These are phyloP conservation scores for Motacilla alba DNA, from an alignment of 2,113 vertebrate genomes.

Conservation along the genomic window DNA sequence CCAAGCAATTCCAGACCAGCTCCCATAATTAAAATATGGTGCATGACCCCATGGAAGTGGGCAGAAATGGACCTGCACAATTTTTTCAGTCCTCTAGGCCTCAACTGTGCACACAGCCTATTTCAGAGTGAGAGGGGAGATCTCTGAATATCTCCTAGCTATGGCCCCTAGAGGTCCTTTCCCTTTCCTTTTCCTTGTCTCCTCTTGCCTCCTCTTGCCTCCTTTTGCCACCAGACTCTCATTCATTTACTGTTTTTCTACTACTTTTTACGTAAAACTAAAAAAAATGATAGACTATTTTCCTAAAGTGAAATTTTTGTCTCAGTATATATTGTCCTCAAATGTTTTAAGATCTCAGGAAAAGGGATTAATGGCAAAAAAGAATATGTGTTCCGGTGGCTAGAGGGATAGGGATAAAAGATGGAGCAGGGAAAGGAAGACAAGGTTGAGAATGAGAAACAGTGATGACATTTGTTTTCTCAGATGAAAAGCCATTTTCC, in stretches of 20 bases:
- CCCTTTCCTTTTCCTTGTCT: not conserved
- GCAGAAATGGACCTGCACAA: not conserved
- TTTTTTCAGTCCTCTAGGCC: not conserved
- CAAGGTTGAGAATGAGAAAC: not conserved
- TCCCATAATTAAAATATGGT: not conserved
- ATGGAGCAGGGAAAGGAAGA: not conserved
- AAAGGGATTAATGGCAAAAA: not conserved
- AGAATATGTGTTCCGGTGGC: not conserved
- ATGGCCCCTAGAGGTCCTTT: not conserved
- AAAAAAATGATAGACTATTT: not conserved
- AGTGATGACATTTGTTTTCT: slow-evolving; percentile 60
- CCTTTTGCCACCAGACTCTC: not conserved
- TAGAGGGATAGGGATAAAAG: not conserved
- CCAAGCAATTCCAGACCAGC: not conserved
- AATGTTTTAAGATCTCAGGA: not conserved
- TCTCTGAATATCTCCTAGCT: not conserved
- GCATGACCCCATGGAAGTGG: not conserved
- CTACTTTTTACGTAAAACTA: not conserved
- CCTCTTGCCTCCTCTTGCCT: not conserved
- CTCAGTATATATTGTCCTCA: not conserved
- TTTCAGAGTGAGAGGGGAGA: not conserved
- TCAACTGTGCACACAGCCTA: not conserved
- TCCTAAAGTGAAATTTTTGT: not conserved
- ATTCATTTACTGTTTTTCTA: not conserved
- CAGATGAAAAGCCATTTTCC: slow-evolving; percentile 7